Conservation (phyloP, 2,113 vertebrate genomes). For the Spea bombifrons region DNA sequence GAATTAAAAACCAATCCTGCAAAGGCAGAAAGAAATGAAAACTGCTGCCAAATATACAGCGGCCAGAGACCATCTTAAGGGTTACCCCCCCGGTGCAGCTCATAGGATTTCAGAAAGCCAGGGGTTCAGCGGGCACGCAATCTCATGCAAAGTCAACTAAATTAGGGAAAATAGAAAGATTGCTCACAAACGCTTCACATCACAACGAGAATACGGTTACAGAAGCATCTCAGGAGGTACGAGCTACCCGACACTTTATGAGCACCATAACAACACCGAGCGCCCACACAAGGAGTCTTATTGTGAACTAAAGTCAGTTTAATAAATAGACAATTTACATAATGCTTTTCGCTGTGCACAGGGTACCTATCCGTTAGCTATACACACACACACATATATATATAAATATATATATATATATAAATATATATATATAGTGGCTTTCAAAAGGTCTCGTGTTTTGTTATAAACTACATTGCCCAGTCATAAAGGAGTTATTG, state of each 20-base stretch:
- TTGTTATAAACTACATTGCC: conserved; percentile 80
- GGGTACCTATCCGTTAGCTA: conserved; percentile 60
- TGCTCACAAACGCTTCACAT: conserved; percentile 3
- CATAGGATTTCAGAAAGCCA: neutral
- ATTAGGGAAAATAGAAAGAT: conserved; percentile 23
- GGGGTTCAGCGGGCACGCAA: conserved; percentile 5
- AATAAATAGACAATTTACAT: conserved; percentile 71
- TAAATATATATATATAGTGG: conserved; percentile 62
- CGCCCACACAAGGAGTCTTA: conserved; percentile 58
- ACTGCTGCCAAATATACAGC: neutral
- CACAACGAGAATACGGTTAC: conserved; percentile 22
- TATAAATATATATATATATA: conserved; percentile 54
- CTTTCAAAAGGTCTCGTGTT: conserved; percentile 71
- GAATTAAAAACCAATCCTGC: neutral
- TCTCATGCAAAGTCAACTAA: conserved; percentile 37
- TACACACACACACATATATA: conserved; percentile 43
- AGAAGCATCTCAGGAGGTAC: conserved; percentile 22
- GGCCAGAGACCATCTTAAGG: neutral
- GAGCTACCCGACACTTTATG: too few relatives aligned
- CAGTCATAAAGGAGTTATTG: conserved; percentile 61
- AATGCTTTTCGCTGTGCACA: conserved; percentile 72
- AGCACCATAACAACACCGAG: conserved; percentile 57
- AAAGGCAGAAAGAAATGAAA: neutral
- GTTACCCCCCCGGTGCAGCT: neutral
- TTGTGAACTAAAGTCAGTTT: conserved; percentile 58